Evolutionary conservation across 2,113 vertebrate genomes (phyloP), one percentile per base, ranked within the genome.

Genomic region (Atlantisia rogersi): DNA sequence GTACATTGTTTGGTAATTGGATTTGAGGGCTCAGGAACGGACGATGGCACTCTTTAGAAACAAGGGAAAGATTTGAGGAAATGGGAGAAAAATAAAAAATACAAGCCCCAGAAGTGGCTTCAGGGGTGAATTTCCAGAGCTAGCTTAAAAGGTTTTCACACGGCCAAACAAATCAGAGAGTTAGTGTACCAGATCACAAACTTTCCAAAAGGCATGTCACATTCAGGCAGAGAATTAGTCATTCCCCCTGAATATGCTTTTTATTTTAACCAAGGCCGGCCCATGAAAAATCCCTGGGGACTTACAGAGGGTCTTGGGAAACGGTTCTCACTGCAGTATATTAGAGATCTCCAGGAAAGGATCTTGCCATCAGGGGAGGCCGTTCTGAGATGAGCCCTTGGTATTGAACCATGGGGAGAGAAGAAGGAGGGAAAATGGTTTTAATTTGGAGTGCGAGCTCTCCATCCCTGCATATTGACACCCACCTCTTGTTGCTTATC

Each of bases 1-100:
- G 95, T 97, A 96, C 63, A 75, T 97, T 97, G 96, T 97, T 98
- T 97, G 95, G 97, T 98, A 97, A 98, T 98, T 98, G 97, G 96
- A 97, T 98, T 98, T 97, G 88, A 96, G 95, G 94, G 90, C 75
- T 88, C 93, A 77, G 95, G 92, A 97, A 97, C 0, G 93, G 96
- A 96, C 87, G 25, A 48, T 59, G 59, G 90, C 93, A 96, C 94
- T 89, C 80, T 92, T 67, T 85, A 65, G 87, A 85, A 95, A 89
- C 95, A 89, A 96, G 82, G 70, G 77, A 87, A 92, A 96, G 95
- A 95, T 94, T 83, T 86, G 89, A 32, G 50, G 60, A 88, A 91
- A 82, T 80, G 84, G 92, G 94, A 77, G 46, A 86, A 82, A 92
- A 90, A 92, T 71, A 58, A 88, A 94, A 93, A 92, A 62, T 65